Base-by-base conservation (phyloP, 1,140 invertebrate species). In the Bombus haemorrhoidalis region DNA sequence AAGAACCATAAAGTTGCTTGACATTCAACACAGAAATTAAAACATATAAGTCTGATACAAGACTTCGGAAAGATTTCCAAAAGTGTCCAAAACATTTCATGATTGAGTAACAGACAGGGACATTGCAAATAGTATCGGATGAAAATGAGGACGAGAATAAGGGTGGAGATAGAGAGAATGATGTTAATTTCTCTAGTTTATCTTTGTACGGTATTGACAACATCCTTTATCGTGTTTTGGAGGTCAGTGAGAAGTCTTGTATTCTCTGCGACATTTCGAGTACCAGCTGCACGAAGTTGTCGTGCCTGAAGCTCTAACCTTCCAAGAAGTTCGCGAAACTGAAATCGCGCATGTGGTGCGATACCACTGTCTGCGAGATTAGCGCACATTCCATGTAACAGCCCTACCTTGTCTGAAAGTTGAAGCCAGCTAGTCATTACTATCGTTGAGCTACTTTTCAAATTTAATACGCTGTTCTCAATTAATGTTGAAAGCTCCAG, bases 341-440 rank as follows among this genome's bases (percentile, higher is more conserved):
- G 98, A 93, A 99, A 98, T 82, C 98, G 97, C 43, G 97, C 97
- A 92, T 98, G 98, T 32, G 98, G 97, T 34, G 98, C 97, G 86
- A 98, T 97, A 6, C 97, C 96, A 57, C 95, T 95, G 85, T 97
- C 97, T 0, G 96, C 96, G 80, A 97, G 97, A 66, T 96, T 96
- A 64, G 96, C 95, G 93, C 98, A 98, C 83, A 97, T 97, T 2
- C 96, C 96, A 90, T 98, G 97, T 66, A 98, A 95, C 69, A 97
- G 94, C 66, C 97, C 97, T 18, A 98, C 96, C 92, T 98, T 98
- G 92, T 98, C 98, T 2, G 97, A 98, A 3, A 98, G 95, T 91
- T 98, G 98, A n/a, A 98, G 95, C 96, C 97, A 98, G 87, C 96
- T 96, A 2, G 96, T 96, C 76, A 97, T 96, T 0, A 96, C 96